A percentile compares a stretch with the other conserved stretches of the same genome.
Evolutionary conservation across 2,888 invertebrate genomes (phyloP).

Genomic region (Chaetogeoica ovagalla): DNA sequence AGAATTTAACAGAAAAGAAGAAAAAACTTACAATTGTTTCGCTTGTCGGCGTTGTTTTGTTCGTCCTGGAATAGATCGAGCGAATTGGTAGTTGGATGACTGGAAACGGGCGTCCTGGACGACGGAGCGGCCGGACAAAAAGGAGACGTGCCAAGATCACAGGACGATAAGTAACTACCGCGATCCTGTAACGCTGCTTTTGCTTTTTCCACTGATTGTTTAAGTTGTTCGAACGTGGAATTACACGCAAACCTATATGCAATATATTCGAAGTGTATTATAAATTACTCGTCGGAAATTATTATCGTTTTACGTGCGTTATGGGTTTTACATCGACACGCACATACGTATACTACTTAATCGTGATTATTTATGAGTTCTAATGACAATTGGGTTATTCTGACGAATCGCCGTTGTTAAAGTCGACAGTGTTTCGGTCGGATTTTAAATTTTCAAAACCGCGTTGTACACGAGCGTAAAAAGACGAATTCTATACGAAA

Average conservation of each 20-base stretch:
- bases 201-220: slow-evolving; percentile 87
- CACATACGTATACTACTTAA: no score
- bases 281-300: no score
- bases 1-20: no score
- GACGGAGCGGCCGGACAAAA: slow-evolving; percentile 56
- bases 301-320: no score
- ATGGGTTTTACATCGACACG: no score
- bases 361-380: no score
- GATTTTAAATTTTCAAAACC: no score
- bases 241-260: slow-evolving; percentile 69
- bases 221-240: slow-evolving; percentile 85
- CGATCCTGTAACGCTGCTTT: slow-evolving; percentile 81
- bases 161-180: slow-evolving; percentile 70
- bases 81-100: slow-evolving; percentile 51
- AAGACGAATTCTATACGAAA: no score
- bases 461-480: no score
- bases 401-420: no score
- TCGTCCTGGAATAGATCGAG: slow-evolving; percentile 54
- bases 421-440: no score
- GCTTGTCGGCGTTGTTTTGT: slow-evolving; percentile 40
- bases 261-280: not conserved
- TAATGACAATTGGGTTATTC: no score
- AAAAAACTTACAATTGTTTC: slow-evolving; percentile 42
- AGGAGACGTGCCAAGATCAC: slow-evolving; percentile 55
- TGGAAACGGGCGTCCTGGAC: slow-evolving; percentile 49